These are phyloP conservation scores for Aquatica leii DNA, from an alignment of 2,888 invertebrate species.

Conservation along the genomic window DNA sequence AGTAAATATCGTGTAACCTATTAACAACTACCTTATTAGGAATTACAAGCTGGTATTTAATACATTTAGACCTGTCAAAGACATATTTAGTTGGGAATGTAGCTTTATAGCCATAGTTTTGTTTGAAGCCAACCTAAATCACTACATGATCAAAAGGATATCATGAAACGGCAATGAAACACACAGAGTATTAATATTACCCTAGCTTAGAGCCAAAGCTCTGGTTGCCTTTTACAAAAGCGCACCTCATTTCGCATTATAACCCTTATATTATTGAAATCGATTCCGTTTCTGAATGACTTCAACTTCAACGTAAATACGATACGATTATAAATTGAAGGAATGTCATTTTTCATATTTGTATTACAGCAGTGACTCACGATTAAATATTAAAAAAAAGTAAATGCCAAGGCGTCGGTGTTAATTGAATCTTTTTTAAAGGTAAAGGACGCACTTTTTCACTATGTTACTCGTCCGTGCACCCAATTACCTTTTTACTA, in stretches of 20 bases:
- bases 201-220: constrained; percentile 23
- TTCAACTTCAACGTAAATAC: constrained; percentile 11
- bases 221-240: constrained; percentile 16
- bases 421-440: constrained; percentile 19
- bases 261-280: constrained; percentile 18
- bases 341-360: not conserved
- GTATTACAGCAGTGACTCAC: not conserved
- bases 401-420: constrained; percentile 22
- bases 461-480: no score
- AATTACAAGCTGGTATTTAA: constrained; percentile 29
- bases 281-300: constrained; percentile 14
- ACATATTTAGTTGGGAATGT: constrained; percentile 33
- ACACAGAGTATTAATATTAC: constrained; percentile 26
- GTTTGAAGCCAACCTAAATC: constrained; percentile 34
- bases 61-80: constrained; percentile 33
- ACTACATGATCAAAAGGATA: constrained; percentile 35
- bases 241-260: constrained; percentile 26
- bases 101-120: constrained; percentile 26
- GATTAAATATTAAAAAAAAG: constrained; percentile 3
- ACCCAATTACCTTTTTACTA: no score
- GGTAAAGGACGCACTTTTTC: constrained; percentile 15
- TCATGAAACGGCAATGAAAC: constrained; percentile 29
- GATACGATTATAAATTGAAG: not conserved
- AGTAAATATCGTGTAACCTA: not conserved
- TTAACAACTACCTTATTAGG: constrained; percentile 12